phyloP scores from a whole-genome alignment of 2,113 vertebrate genomes.

The Symphodus melops region DNA sequence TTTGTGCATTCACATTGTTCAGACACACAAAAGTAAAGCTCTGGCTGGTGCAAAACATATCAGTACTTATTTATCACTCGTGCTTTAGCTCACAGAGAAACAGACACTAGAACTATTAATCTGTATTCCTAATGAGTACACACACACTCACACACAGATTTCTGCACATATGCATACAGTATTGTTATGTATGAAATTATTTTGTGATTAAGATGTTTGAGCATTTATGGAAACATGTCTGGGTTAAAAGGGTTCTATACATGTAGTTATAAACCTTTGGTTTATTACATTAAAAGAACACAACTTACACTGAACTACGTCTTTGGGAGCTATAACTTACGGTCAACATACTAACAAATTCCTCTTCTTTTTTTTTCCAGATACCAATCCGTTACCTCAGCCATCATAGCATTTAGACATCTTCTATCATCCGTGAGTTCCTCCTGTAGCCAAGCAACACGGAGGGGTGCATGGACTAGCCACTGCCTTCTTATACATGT shows the following conservation, averaged over 20 bases:
- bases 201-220: too few species aligned
- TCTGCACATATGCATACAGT: too few species aligned
- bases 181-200: too few species aligned
- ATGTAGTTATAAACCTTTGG: not conserved
- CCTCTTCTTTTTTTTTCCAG: constrained; percentile 43
- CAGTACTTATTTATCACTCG: too few species aligned
- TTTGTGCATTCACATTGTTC: constrained; percentile 4
- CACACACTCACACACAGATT: too few species aligned
- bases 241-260: too few species aligned
- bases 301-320: not conserved
- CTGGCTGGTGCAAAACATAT: too few species aligned
- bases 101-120: too few species aligned
- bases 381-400: constrained; percentile 61
- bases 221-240: too few species aligned
- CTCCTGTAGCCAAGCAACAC: constrained; percentile 5
- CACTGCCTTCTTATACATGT: too few species aligned
- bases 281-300: not conserved
- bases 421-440: constrained; percentile 1
- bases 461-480: not conserved
- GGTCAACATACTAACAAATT: not conserved
- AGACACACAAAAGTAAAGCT: not conserved
- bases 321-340: not conserved
- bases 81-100: too few species aligned
- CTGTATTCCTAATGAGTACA: too few species aligned
- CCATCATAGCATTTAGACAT: constrained; percentile 57